Evolutionary conservation across 2,888 invertebrate genomes (phyloP).

Genomic region (Parnassius orleans): DNA sequence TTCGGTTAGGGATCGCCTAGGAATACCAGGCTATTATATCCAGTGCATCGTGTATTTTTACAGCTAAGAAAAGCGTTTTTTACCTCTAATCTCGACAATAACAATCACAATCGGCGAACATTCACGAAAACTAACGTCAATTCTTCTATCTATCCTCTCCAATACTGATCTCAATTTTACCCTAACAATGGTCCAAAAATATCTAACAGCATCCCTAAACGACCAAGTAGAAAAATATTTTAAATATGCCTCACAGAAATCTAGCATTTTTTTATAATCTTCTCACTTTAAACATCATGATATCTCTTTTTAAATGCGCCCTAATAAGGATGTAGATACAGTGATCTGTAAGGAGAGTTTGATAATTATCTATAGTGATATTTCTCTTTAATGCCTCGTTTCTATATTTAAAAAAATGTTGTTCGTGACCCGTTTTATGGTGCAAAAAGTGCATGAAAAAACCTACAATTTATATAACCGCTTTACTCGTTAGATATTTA

Average conservation of each 20-base stretch:
- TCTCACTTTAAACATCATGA: conserved; percentile 45
- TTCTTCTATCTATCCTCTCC: conserved; percentile 44
- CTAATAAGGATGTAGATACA: conserved; percentile 55
- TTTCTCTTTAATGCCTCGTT: conserved; percentile 56
- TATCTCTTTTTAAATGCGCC: conserved; percentile 47
- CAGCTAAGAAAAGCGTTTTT: conserved; percentile 58
- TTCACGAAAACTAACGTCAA: conserved; percentile 67
- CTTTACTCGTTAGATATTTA: neutral
- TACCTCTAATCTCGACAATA: conserved; percentile 56
- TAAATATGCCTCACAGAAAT: conserved; percentile 69
- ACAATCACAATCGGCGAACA: conserved; percentile 56
- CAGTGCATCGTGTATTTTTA: conserved; percentile 54
- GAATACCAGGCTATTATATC: conserved; percentile 25
- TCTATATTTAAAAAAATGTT: neutral
- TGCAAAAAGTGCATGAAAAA: too few species aligned
- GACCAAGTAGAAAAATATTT: conserved; percentile 80
- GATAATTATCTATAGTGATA: conserved; percentile 69
- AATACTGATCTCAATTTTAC: conserved; percentile 74
- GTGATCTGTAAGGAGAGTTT: conserved; percentile 61
- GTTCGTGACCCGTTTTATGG: too few species aligned
- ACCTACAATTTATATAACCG: too few species aligned
- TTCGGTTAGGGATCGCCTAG: conserved; percentile 28
- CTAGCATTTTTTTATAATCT: conserved; percentile 54
- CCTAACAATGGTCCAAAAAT: conserved; percentile 81
- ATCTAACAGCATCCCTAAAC: conserved; percentile 78